These are phyloP conservation scores for Aleadryas rufinucha DNA, from an alignment of 2,113 vertebrate genomes.

Conservation along the genomic window DNA sequence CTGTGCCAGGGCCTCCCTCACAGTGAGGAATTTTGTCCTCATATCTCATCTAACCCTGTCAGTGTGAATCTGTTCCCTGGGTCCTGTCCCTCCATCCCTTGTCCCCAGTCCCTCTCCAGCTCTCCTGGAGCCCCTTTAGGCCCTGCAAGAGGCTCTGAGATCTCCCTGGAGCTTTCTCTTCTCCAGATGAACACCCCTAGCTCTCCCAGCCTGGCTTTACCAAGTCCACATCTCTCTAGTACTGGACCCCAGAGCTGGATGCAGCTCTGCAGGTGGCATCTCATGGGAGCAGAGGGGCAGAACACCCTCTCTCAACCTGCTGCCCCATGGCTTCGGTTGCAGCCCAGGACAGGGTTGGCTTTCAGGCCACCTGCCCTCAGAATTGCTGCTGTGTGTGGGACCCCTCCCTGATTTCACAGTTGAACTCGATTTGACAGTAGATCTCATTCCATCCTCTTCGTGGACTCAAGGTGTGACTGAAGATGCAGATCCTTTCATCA, in stretches of 20 bases:
- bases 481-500: slow-evolving; percentile 43
- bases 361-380: background rate
- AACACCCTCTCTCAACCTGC: background rate
- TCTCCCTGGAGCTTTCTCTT: background rate
- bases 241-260: background rate
- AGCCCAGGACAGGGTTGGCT: background rate
- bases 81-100: background rate
- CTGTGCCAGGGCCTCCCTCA: background rate
- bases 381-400: background rate
- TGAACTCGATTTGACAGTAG: background rate
- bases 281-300: background rate
- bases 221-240: fast-evolving
- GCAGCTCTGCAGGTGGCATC: background rate
- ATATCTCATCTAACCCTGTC: background rate
- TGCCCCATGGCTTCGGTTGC: background rate
- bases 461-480: slow-evolving; percentile 45
- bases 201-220: background rate
- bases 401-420: background rate
- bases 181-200: background rate
- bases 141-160: fast-evolving
- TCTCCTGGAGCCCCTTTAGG: background rate
- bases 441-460: background rate
- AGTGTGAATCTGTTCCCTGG: fast-evolving
- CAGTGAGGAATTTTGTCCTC: background rate
- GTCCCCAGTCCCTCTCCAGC: background rate